Evolutionary conservation across 2,113 vertebrate species (phyloP).

Genomic region (Procapra przewalskii): DNA sequence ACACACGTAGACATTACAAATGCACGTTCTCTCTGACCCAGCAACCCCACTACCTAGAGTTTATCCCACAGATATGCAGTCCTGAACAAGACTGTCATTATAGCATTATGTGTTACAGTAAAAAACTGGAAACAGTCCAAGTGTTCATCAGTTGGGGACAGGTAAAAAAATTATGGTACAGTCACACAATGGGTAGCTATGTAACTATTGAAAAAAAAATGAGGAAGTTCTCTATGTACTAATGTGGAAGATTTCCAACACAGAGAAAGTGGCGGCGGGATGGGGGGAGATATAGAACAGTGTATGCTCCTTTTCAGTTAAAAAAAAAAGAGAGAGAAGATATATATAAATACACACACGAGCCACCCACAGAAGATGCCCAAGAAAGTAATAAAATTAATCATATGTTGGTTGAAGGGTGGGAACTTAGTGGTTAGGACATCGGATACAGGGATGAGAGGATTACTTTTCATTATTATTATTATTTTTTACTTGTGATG

Average conservation of each 20-base stretch:
- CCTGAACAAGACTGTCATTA: background rate
- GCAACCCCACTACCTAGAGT: background rate
- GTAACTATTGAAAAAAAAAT: background rate
- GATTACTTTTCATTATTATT: background rate
- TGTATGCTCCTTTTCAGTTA: background rate
- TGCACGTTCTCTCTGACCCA: background rate
- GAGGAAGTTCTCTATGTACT: constrained; percentile 4
- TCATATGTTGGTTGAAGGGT: background rate
- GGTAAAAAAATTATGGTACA: background rate
- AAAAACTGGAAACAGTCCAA: background rate
- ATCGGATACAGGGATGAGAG: background rate
- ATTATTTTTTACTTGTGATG: background rate
- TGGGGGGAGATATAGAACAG: background rate
- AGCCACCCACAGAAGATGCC: background rate
- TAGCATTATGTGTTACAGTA: background rate
- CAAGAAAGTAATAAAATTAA: constrained; percentile 39
- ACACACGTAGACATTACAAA: background rate
- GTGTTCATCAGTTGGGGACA: background rate
- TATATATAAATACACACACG: background rate
- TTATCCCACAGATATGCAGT: background rate
- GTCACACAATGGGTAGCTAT: background rate
- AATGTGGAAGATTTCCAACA: background rate
- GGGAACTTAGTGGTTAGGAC: background rate
- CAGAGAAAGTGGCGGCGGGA: background rate
- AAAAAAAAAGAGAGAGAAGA: background rate